A percentile compares a stretch with the other conserved stretches of the same genome.
Evolutionary conservation across 2,888 invertebrate genomes (phyloP).

Genomic region (Tenthredo distinguenda): DNA sequence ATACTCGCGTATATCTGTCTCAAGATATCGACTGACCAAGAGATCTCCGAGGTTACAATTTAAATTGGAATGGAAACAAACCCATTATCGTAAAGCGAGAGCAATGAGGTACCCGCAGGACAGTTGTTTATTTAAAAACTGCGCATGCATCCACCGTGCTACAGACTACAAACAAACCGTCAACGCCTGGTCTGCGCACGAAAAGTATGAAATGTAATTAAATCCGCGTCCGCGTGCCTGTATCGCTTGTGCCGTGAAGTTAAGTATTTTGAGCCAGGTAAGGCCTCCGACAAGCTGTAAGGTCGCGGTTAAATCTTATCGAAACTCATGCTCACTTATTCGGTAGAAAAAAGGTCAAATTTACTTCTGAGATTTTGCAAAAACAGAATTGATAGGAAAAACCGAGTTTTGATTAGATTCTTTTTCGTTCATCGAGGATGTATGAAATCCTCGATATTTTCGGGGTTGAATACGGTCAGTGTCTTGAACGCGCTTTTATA

Average conservation of each 20-base stretch:
- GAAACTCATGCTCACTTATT: background rate
- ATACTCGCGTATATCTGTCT: background rate
- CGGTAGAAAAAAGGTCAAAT: background rate
- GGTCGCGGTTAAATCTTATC: conserved; percentile 34
- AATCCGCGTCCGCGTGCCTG: conserved; percentile 63
- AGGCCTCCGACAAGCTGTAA: conserved; percentile 21
- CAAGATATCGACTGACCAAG: conserved; percentile 46
- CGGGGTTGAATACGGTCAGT: background rate
- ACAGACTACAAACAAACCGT: conserved; percentile 65
- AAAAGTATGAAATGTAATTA: conserved; percentile 76
- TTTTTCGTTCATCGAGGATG: background rate
- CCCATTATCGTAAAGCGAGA: conserved; percentile 72
- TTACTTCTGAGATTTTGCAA: background rate
- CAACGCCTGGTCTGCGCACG: conserved; percentile 67
- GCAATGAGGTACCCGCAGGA: conserved; percentile 67
- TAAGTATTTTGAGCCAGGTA: conserved; percentile 41
- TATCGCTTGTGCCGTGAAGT: conserved; percentile 49
- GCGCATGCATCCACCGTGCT: conserved; percentile 60
- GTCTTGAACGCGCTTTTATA: conserved; percentile 34
- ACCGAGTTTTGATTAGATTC: background rate
- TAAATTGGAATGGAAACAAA: conserved; percentile 74
- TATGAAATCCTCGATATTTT: background rate
- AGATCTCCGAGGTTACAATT: conserved; percentile 69
- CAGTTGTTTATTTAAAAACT: conserved; percentile 71
- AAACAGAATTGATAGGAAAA: background rate